Conservation (phyloP, 1,140 invertebrate genomes). For the Aplysia californica region DNA sequence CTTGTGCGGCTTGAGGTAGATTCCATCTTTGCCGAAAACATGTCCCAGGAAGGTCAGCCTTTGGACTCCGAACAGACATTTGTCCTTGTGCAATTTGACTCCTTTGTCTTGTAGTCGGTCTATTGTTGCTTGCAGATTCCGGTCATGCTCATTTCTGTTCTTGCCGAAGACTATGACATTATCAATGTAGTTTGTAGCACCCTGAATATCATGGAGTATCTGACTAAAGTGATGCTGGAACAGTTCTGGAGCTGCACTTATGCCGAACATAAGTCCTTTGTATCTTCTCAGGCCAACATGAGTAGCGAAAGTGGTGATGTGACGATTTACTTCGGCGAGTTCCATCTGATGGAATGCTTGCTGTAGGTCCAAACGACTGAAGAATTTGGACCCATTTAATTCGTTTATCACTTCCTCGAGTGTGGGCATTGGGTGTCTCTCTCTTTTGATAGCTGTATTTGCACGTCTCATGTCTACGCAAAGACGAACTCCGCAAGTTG, state of each 20-base stretch:
- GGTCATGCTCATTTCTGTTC: constrained; percentile 29
- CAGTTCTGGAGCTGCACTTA: constrained; percentile 37
- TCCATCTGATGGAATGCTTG: constrained; percentile 36
- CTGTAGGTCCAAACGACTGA: constrained; percentile 41
- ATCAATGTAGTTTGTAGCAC: constrained; percentile 33
- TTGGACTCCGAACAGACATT: constrained; percentile 34
- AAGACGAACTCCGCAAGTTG: not conserved
- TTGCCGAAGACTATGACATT: constrained; percentile 43
- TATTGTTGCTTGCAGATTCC: not conserved
- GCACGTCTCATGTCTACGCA: constrained; percentile 52
- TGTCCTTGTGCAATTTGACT: constrained; percentile 34
- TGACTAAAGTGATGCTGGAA: constrained; percentile 35
- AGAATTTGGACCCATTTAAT: constrained; percentile 32
- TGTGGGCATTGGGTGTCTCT: constrained; percentile 48
- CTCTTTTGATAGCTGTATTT: constrained; percentile 37
- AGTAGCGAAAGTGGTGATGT: constrained; percentile 40
- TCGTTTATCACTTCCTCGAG: constrained; percentile 47
- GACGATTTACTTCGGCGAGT: constrained; percentile 25
- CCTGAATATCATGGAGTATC: constrained; percentile 19
- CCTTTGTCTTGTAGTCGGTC: constrained; percentile 25
- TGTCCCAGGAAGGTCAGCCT: constrained; percentile 36
- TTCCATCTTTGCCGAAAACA: constrained; percentile 31
- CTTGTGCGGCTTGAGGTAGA: constrained; percentile 45
- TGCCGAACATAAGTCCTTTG: constrained; percentile 42
- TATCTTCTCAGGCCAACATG: constrained; percentile 40